Base-by-base conservation (phyloP, 2,113 vertebrate species). In the Platanista minor region DNA sequence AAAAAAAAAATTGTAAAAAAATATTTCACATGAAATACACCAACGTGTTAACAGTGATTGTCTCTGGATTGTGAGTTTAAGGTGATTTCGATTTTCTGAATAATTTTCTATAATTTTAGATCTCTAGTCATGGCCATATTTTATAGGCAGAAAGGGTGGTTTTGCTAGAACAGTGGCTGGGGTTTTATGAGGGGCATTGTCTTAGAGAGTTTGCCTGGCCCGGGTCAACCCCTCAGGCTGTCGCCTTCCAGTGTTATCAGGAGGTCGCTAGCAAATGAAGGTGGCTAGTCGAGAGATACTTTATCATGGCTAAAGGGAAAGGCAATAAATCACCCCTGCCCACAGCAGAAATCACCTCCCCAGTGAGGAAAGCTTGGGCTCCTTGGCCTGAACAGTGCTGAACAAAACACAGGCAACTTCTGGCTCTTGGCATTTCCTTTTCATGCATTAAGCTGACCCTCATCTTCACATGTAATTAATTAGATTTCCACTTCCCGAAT, bases 61-160 rank as follows among this genome's bases (percentile, higher is more conserved):
- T 83, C 46, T 89, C 62, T 96, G 21, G 46, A 17, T 72, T 83
- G 39, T 72, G 72, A 88, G 33, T 59, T 82, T 91, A 71, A 91
- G 41, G 78, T 91, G 39, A 77, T 89, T 96, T 96, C 52, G 13
- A 21, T 57, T 95, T 91, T 90, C 46, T 93, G 31, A 95, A 61
- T 75, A 67, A 66, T 91, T 94, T 93, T 95, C 66, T 64, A 0
- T 67, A 88, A 41, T 59, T 74, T 95, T 66, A 91, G 27, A n/a
- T 93, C 90, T 95, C 72, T 4, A 31, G 20, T 61, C 41, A 46
- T 39, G 25, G 36, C 33, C 57, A 64, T 86, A 71, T 93, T 85
- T 91, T 93, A 59, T 43, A 81, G 13, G 39, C 39, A 54, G 29
- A 66, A 74, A 52, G n/a, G 29, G 15, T 54, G 1, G 39, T 3